Evolutionary conservation across 2,888 invertebrate genomes (phyloP).

Genomic region (Aleiodes leptofemur): DNA sequence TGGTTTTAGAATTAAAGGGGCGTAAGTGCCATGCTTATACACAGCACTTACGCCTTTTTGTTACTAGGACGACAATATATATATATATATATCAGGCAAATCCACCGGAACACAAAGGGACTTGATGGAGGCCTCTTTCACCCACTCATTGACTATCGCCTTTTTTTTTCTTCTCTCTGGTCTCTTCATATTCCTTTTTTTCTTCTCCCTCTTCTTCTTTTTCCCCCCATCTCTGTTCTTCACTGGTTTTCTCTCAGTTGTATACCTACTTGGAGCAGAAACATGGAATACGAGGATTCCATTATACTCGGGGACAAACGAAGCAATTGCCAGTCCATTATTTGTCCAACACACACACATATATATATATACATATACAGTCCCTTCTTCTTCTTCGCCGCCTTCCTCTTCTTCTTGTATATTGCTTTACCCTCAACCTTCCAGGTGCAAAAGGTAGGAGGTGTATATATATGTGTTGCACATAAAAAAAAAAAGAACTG

Average conservation of each 20-base stretch:
- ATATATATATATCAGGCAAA: too few species aligned
- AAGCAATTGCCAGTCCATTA: constrained; percentile 29
- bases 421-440: not conserved
- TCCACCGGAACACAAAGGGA: constrained; percentile 40
- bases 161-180: constrained; percentile 23
- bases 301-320: constrained; percentile 18
- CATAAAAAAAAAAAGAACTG: not conserved
- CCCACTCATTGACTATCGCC: constrained; percentile 28
- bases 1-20: too few species aligned
- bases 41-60: too few species aligned
- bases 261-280: constrained; percentile 15
- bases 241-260: constrained; percentile 19
- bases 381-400: constrained; percentile 3
- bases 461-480: too few species aligned
- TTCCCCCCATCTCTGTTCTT: constrained; percentile 12
- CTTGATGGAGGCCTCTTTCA: constrained; percentile 18
- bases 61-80: too few species aligned
- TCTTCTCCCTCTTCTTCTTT: constrained; percentile 16
- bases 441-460: constrained; percentile 29
- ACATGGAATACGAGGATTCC: constrained; percentile 42
- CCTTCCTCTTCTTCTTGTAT: not conserved
- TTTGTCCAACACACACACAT: not conserved
- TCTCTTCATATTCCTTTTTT: constrained; percentile 28
- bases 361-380: not conserved
- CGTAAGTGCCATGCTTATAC: too few species aligned